A percentile compares a stretch with the other conserved stretches of the same genome.
Conservation (phyloP, 92 coral and sea anemone species). For the Metridium senile region DNA sequence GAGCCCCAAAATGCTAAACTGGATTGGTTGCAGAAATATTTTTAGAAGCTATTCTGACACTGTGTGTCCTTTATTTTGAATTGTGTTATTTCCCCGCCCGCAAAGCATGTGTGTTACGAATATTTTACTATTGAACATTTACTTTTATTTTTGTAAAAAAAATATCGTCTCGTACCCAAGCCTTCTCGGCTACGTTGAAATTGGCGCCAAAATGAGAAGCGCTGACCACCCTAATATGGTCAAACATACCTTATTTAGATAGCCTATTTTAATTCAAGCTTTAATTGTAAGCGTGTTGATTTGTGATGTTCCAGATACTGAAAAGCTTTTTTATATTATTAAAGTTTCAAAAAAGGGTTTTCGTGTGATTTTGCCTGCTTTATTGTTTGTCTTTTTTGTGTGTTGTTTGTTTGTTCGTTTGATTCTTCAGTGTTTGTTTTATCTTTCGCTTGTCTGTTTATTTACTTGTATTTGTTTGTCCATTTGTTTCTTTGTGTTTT, state of each 20-base stretch:
- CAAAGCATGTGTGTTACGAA: too few relatives aligned
- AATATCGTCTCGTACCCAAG: not conserved
- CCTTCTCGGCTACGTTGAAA: not conserved
- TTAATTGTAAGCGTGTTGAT: not conserved
- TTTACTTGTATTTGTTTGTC: not conserved
- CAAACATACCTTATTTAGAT: slow-evolving; percentile 9
- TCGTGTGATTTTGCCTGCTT: not conserved
- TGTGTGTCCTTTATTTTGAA: not conserved
- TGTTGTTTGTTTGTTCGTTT: not conserved
- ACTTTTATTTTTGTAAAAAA: not conserved
- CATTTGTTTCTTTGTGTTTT: too few relatives aligned
- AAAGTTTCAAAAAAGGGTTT: not conserved
- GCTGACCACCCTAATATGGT: slow-evolving; percentile 4
- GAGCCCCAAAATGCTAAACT: too few relatives aligned
- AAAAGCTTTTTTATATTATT: slow-evolving; percentile 7
- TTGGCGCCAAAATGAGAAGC: slow-evolving; percentile 5
- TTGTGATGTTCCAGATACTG: not conserved
- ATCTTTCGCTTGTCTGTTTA: too few relatives aligned
- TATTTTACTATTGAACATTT: not conserved
- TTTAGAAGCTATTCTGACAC: not conserved
- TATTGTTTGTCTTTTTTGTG: not conserved
- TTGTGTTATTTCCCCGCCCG: not conserved
- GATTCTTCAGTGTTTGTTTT: not conserved
- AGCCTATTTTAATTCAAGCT: slow-evolving; percentile 6
- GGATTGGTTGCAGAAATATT: too few relatives aligned